Evolutionary conservation across 2,113 vertebrate genomes (phyloP), one percentile per base, ranked within the genome.

Genomic region (Tauraco erythrolophus): DNA sequence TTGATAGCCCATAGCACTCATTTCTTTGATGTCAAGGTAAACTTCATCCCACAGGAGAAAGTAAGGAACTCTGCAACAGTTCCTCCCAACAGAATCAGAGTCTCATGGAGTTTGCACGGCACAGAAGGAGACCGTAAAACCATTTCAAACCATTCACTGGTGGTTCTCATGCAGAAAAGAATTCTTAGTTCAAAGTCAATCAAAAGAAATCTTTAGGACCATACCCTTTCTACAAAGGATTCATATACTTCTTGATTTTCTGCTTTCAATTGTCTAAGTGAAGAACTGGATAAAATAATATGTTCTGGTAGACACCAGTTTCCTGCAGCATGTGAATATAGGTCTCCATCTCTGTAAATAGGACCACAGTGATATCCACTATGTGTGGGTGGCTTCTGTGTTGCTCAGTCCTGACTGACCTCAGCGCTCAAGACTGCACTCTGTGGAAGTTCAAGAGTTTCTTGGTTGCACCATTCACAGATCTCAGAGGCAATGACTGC

Each of bases 91-190:
- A 74, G 37, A 91, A 77, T 41, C 45, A 53, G 66, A 30, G 39
- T 62, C 19, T 81, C 46, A 86, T 1, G 3, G 33, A 83, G 24
- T 60, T 72, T 2, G 5, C 3, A 2, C 0, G 1, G 53, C 39
- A 76, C 16, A 57, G 37, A 8, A 50, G 43, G 19, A 48, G 41
- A 56, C 1, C 11, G 35, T 45, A 77, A 65, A 95, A 65, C 41
- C 10, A 2, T 89, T 91, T 84, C 22, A 74, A 77, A 77, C 58
- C 0, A 54, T 77, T 87, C 41, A 28, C 18, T 45, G 14, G 30
- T 35, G 16, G 10, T 45, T 87, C 76, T 84, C 27, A 15, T 7
- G 56, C 14, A 81, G 23, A 89, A 81, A 87, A 87, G 27, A 53
- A 37, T 72, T 60, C 11, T 12, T 27, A 45, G 30, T 31, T 94